Evolutionary conservation across 2,888 invertebrate species (phyloP).

Genomic region (Gastracanthus pulcherrimus): DNA sequence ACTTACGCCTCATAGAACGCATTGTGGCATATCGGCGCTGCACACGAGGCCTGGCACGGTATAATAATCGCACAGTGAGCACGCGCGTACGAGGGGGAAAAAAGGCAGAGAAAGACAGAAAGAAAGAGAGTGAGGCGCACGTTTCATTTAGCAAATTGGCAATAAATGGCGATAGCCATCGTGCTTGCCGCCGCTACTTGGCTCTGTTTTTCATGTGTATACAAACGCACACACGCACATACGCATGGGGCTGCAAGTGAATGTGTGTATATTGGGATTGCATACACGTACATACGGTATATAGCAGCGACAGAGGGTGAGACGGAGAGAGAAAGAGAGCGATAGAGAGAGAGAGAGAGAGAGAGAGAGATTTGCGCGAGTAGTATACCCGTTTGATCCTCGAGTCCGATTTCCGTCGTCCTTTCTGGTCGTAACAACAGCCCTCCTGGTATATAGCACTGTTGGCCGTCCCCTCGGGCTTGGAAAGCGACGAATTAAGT

Average conservation of each 20-base stretch:
- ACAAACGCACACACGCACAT: background rate
- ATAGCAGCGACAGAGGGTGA: no score
- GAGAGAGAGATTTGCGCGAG: background rate
- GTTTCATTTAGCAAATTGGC: conserved; percentile 77
- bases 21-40: background rate
- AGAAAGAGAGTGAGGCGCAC: conserved; percentile 41
- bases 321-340: no score
- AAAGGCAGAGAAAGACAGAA: background rate
- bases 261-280: no score
- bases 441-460: background rate
- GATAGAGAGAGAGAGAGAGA: background rate
- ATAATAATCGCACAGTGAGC: background rate
- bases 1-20: background rate
- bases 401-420: conserved; percentile 49
- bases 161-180: conserved; percentile 76
- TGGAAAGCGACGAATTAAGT: conserved; percentile 72
- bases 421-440: conserved; percentile 36
- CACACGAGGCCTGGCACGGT: no score
- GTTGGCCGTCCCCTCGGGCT: background rate
- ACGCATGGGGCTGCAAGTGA: no score
- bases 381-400: conserved; percentile 45
- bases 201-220: background rate
- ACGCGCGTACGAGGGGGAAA: background rate
- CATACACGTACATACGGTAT: no score
- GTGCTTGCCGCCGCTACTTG: conserved; percentile 23